Base-by-base conservation (phyloP, 2,113 vertebrate genomes). In the Burhinus bistriatus region DNA sequence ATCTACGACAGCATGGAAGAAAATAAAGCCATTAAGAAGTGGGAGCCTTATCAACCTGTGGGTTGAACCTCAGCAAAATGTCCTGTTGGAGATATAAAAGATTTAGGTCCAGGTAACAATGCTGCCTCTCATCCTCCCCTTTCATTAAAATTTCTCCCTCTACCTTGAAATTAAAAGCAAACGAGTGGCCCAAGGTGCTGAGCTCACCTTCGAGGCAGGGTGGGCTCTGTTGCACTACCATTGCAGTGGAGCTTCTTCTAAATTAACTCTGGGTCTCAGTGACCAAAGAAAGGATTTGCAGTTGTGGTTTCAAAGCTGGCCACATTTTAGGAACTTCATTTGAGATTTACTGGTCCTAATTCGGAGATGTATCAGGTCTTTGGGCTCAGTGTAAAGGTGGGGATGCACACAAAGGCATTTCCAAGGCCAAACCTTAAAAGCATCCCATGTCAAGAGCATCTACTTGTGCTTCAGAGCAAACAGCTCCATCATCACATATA, bases 321-420 rank as follows among this genome's bases (percentile, higher is more conserved):
- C 2, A 2, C 59, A 21, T 64, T 70, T 54, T 29, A n/a, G 66
- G 13, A n/a, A 45, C 9, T 3, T 64, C 13, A 8, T 30, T 0
- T 34, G 61, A 71, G 32, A 29, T 34, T 59, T 95, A 23, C 47
- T 47, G 13, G 6, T 71, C 54, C n/a, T 57, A 4, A 23, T 26
- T 45, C 45, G 25, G 32, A 29, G 44, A 88, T 32, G 6, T 9
- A 15, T 16, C 30, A 21, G 23, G 25, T 44, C 18, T 52, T 72
- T 3, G 0, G 29, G 17, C 15, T 36, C 47, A 7, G 3, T 4
- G n/a, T 11, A 17, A 59, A 62, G 49, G 36, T 25, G 15, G 88
- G 47, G 47, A 17, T 57, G 44, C 21, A 59, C 38, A 8, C 4
- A 16, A n/a, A 68, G 32, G 20, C 5, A 21, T 38, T 79, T 62